phyloP scores from a whole-genome alignment of 2,797 vertebrate species.

The Tapera naevia region DNA sequence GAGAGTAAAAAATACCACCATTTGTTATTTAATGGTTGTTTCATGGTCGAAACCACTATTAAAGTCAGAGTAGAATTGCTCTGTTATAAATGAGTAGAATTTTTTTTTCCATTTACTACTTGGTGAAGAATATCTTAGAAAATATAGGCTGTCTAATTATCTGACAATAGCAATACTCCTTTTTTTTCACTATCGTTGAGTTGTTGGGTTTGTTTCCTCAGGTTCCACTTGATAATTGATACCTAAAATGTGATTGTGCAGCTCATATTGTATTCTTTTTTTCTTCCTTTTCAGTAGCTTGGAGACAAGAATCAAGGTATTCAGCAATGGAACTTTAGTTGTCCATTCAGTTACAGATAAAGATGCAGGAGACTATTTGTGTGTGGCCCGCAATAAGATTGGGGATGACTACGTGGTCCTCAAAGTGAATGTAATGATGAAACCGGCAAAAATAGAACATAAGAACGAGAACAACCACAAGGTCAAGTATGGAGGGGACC shows the following conservation, averaged over 20 bases:
- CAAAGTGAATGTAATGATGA: slow-evolving; percentile 85
- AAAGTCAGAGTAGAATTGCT: not conserved
- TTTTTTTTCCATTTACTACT: not conserved
- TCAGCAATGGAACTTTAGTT: slow-evolving; percentile 85
- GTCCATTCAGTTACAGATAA: slow-evolving; percentile 83
- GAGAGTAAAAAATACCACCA: not conserved
- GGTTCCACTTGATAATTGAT: not conserved
- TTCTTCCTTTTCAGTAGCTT: slow-evolving; percentile 72
- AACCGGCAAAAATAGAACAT: slow-evolving; percentile 88
- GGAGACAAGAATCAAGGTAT: slow-evolving; percentile 86
- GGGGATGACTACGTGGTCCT: slow-evolving; percentile 87
- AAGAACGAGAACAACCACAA: slow-evolving; percentile 82
- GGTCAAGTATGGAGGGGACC: slow-evolving; percentile 83
- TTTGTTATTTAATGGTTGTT: not conserved
- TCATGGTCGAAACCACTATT: not conserved
- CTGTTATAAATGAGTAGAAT: not conserved
- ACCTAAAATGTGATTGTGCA: not conserved
- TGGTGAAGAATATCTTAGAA: not conserved
- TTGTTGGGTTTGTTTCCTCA: not conserved
- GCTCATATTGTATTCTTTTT: not conserved
- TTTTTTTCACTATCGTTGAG: not conserved
- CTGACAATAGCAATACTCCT: fast-evolving
- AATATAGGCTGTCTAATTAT: not conserved
- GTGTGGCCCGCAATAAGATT: slow-evolving; percentile 88
- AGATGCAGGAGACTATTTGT: slow-evolving; percentile 91